Evolutionary conservation across 2,797 vertebrate species (phyloP), one percentile per base, ranked within the genome.

Genomic region (Rachycentron canadum): DNA sequence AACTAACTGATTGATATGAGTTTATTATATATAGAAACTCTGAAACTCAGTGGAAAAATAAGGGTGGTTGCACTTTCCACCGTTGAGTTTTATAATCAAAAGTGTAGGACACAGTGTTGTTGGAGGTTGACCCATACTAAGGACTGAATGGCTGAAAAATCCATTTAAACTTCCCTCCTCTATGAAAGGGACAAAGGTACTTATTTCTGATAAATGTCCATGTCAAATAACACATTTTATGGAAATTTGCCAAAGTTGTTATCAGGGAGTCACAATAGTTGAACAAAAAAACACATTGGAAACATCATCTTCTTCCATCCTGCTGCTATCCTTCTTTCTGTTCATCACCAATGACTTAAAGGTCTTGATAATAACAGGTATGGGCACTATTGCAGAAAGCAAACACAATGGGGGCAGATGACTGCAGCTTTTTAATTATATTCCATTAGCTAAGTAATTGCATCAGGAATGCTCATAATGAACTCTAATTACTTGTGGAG

Each of bases 361-460:
- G 82, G 78, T 83, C 76, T 72, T 59, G 30, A 79, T 81, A 66
- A 84, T 78, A 84, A 60, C 78, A 84, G 64, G 78, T 88, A 75
- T 78, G 76, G 79, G 73, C 28, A 55, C 41, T 9, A 1, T 49
- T 60, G 77, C 60, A 70, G 56, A 61, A 78, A 73, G 72, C 71
- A 79, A 89, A 81, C 90, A 88, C 88, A 91, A 91, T 49, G 75
- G 49, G 58, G 79, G 75, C 81, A 81, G 83, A 82, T 86, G 83
- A 86, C 87, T 89, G 86, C 63, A 38, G 83, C 72, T 80, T 89
- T 83, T 90, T 92, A 93, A 92, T 91, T 90, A 86, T 82, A 87
- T 83, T 86, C 71, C 82, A 92, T 93, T 93, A 91, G 88, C 84
- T 85, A 84, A 87, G 89, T 93, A 94, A 95, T 94, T 92, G 90